These are phyloP conservation scores for Mellivora capensis DNA, from an alignment of 2,113 vertebrate genomes.

Conservation along the genomic window DNA sequence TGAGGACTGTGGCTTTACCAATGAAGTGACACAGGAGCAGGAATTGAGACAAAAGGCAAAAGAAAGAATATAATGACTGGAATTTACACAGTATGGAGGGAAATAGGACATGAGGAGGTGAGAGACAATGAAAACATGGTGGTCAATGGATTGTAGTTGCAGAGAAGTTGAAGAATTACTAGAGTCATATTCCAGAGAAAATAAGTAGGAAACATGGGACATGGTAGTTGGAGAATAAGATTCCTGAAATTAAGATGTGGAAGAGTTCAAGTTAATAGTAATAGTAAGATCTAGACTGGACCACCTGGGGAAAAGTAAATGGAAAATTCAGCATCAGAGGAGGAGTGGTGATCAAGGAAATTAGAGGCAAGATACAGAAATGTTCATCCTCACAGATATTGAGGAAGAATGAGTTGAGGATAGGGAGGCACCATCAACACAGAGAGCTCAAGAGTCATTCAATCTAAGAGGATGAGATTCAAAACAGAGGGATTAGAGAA, in stretches of 20 bases:
- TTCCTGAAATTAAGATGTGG: background rate
- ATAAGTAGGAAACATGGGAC: background rate
- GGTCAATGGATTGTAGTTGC: rapidly evolving
- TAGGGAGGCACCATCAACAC: background rate
- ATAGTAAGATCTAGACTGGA: background rate
- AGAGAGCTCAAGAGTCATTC: background rate
- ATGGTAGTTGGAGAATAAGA: background rate
- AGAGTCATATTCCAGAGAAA: background rate
- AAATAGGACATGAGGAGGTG: background rate
- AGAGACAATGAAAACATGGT: background rate
- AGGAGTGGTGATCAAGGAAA: background rate
- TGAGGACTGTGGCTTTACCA: background rate
- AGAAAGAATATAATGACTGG: background rate
- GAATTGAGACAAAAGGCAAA: background rate
- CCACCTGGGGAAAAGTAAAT: background rate
- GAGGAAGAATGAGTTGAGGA: background rate
- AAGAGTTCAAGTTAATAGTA: background rate
- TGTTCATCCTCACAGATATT: background rate
- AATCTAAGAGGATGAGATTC: background rate
- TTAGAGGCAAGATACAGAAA: background rate
- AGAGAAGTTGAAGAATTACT: background rate
- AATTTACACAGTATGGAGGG: background rate
- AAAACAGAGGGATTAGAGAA: background rate
- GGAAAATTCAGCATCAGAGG: background rate
- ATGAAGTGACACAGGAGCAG: background rate